Evolutionary conservation across 2,113 vertebrate species (phyloP).

Genomic region (Apaloderma vittatum): DNA sequence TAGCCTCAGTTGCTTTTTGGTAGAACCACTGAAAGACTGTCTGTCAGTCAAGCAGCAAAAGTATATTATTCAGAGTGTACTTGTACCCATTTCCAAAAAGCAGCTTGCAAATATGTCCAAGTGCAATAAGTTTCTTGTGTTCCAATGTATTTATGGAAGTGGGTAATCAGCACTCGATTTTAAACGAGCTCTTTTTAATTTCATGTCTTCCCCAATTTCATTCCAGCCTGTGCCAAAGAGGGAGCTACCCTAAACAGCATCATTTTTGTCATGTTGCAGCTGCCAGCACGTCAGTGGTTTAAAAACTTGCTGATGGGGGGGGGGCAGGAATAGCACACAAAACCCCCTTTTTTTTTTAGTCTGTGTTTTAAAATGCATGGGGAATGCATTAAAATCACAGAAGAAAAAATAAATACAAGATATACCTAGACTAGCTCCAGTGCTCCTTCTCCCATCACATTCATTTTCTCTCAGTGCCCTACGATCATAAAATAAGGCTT

Average conservation of each 20-base stretch:
- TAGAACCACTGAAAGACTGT: neutral
- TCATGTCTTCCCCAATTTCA: conserved; percentile 18
- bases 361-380: neutral
- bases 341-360: fast-evolving
- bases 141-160: conserved; percentile 29
- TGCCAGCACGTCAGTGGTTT: neutral
- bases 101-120: conserved; percentile 32
- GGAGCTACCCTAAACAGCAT: neutral
- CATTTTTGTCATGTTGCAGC: neutral
- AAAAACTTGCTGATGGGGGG: neutral
- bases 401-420: neutral
- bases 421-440: neutral
- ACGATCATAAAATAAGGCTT: neutral
- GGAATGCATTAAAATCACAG: neutral
- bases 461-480: neutral
- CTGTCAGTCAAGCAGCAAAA: neutral
- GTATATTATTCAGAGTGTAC: neutral
- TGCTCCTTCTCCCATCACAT: neutral
- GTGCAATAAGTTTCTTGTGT: neutral
- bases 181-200: neutral
- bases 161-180: neutral
- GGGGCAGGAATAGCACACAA: neutral
- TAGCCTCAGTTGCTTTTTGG: neutral
- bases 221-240: conserved; percentile 25
- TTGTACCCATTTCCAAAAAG: conserved; percentile 30